phyloP scores from a whole-genome alignment of 1,140 invertebrate species.

The Bombus sylvicola region DNA sequence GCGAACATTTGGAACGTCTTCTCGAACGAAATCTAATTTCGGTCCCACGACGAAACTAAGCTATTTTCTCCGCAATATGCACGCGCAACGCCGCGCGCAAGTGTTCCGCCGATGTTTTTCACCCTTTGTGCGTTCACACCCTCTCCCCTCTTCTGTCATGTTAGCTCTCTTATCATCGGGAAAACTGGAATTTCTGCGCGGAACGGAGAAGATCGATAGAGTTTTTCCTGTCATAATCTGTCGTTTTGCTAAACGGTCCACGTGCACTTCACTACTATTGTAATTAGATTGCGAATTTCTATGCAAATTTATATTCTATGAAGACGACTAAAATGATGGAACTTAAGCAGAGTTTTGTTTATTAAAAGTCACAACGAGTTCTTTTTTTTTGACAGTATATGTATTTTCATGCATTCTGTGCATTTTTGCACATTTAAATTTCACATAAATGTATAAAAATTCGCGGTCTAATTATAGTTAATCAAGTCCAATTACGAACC shows the following conservation, averaged over 20 bases:
- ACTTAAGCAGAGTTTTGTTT: too few species aligned
- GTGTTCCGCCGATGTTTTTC: slow-evolving; percentile 50
- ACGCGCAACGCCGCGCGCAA: slow-evolving; percentile 57
- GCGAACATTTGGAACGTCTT: slow-evolving; percentile 72
- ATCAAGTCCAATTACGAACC: too few species aligned
- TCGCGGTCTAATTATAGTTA: too few species aligned
- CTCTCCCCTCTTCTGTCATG: too few species aligned
- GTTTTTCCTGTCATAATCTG: slow-evolving; percentile 30
- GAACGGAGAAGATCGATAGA: slow-evolving; percentile 27
- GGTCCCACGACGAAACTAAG: slow-evolving; percentile 70
- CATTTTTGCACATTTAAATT: too few species aligned
- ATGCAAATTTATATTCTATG: too few species aligned
- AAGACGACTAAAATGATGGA: too few species aligned
- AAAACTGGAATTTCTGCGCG: neutral
- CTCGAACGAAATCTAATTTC: slow-evolving; percentile 76
- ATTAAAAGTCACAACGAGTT: too few species aligned
- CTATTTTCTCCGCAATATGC: slow-evolving; percentile 71
- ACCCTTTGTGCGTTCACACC: neutral
- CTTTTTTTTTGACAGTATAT: neutral
- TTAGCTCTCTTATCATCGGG: neutral
- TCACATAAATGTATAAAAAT: too few species aligned
- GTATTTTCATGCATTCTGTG: neutral
- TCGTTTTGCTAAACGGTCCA: neutral
- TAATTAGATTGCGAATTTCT: too few species aligned
- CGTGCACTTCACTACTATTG: neutral